phyloP scores from a whole-genome alignment of 1,140 invertebrate species.

The Euwallacea fornicatus region DNA sequence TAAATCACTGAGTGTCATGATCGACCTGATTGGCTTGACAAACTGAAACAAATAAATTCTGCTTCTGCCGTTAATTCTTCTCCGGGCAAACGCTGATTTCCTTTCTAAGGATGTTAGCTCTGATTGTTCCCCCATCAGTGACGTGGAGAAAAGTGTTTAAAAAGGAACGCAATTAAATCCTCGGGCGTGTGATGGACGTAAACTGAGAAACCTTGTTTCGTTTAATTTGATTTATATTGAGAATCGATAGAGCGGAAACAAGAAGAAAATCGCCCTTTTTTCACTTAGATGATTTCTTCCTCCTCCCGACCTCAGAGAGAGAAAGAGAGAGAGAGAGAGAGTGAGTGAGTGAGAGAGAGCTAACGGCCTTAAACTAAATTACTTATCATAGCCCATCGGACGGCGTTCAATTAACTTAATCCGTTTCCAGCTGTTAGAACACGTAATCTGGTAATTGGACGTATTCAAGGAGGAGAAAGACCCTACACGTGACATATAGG shows the following conservation, averaged over 20 bases:
- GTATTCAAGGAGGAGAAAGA: slow-evolving; percentile 1
- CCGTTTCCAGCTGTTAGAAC: not conserved
- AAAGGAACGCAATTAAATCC: slow-evolving; percentile 24
- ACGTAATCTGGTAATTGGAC: slow-evolving; percentile 6
- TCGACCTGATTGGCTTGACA: slow-evolving; percentile 30
- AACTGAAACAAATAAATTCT: slow-evolving; percentile 32
- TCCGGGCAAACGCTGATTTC: slow-evolving; percentile 8
- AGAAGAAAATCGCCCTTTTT: not conserved
- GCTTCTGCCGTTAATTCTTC: slow-evolving; percentile 23
- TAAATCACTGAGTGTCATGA: slow-evolving; percentile 25
- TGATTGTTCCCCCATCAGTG: slow-evolving; percentile 14
- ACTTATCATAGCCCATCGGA: too few species aligned
- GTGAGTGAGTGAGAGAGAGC: too few species aligned
- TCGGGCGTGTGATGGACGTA: slow-evolving; percentile 23
- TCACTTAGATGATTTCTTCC: not conserved
- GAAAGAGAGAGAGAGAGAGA: too few species aligned
- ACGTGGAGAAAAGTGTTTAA: slow-evolving; percentile 25
- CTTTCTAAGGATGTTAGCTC: slow-evolving; percentile 11
- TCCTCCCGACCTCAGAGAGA: not conserved
- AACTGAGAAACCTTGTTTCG: slow-evolving; percentile 24
- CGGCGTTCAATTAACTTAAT: not conserved
- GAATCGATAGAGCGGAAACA: slow-evolving; percentile 11
- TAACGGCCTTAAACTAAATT: too few species aligned
- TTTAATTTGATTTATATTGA: slow-evolving; percentile 27
- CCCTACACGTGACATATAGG: slow-evolving; percentile 4